phyloP scores from a whole-genome alignment of 2,113 vertebrate genomes.

The Campylomormyrus numenius region DNA sequence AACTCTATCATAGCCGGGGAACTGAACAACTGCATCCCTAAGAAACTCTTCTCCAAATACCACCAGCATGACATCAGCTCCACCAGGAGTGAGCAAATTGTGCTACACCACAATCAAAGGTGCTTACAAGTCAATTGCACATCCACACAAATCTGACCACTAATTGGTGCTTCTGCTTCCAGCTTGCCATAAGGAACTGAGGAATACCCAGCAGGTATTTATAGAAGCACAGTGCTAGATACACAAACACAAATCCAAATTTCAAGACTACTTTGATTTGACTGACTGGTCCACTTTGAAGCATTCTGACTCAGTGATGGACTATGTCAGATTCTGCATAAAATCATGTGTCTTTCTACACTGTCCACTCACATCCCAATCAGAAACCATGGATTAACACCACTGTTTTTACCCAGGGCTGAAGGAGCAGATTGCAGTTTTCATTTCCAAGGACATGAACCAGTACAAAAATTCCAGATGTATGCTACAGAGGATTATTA shows the following conservation, averaged over 20 bases:
- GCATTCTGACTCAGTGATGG: background rate
- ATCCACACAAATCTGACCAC: background rate
- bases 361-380: background rate
- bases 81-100: background rate
- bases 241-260: background rate
- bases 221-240: background rate
- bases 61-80: background rate
- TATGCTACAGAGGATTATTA: background rate
- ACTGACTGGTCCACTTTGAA: background rate
- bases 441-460: background rate
- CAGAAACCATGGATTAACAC: background rate
- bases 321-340: background rate
- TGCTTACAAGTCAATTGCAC: background rate
- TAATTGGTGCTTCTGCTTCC: background rate
- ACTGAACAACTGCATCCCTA: background rate
- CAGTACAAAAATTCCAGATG: background rate
- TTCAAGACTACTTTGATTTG: background rate
- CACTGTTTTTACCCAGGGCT: background rate
- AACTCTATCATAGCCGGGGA: background rate
- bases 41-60: background rate
- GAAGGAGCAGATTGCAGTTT: background rate
- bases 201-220: background rate
- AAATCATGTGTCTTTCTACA: background rate
- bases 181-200: background rate
- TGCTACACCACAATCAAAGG: background rate